phyloP scores from a whole-genome alignment of 2,888 invertebrate genomes.

The Margaritifera margaritifera region DNA sequence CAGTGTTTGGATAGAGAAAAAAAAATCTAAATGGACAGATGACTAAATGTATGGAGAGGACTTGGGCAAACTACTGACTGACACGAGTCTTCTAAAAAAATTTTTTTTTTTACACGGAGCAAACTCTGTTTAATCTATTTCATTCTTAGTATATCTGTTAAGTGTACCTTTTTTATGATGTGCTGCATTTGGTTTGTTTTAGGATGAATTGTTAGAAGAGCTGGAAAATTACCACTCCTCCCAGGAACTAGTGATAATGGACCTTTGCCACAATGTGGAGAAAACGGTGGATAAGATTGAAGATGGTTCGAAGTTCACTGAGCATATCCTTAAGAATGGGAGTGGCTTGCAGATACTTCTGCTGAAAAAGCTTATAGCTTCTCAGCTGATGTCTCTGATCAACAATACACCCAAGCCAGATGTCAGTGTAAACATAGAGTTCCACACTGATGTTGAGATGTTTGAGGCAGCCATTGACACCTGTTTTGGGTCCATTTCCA shows the following conservation, averaged over 20 bases:
- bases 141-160: not conserved
- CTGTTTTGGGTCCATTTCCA: slow-evolving; percentile 65
- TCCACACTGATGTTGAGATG: slow-evolving; percentile 84
- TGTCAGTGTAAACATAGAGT: slow-evolving; percentile 81
- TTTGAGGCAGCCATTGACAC: slow-evolving; percentile 82
- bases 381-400: slow-evolving; percentile 85
- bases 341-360: slow-evolving; percentile 81
- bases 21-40: too few species aligned
- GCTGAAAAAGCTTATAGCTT: slow-evolving; percentile 84
- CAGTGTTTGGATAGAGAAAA: too few species aligned
- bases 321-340: slow-evolving; percentile 86
- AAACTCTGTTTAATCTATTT: too few species aligned
- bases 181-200: not conserved
- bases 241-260: slow-evolving; percentile 92
- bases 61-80: too few species aligned
- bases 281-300: slow-evolving; percentile 89
- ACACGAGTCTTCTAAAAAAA: too few species aligned
- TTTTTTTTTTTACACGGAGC: too few species aligned
- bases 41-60: too few species aligned
- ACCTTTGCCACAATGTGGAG: slow-evolving; percentile 84
- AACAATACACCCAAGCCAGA: slow-evolving; percentile 88
- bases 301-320: slow-evolving; percentile 89
- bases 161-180: not conserved
- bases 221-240: slow-evolving; percentile 80
- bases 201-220: slow-evolving; percentile 79